Evolutionary conservation across 2,797 vertebrate genomes (phyloP), one percentile per base, ranked within the genome.

Genomic region (Menidia menidia): DNA sequence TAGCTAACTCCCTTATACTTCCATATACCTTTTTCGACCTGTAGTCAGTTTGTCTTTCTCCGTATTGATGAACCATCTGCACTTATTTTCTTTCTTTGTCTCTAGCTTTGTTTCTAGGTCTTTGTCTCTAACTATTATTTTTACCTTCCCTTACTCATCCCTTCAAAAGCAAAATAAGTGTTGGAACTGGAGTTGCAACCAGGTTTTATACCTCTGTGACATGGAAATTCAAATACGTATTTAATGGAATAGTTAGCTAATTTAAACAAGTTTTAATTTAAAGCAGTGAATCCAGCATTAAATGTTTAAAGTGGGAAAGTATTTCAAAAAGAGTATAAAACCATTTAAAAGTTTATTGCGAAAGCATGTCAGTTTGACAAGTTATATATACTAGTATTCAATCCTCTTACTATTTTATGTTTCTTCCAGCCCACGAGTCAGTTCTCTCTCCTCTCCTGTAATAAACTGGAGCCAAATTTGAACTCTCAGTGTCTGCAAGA

Each of bases 401-500:
- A 18, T 45, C 12, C 39, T 58, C 13, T 45, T 19, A 15, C 11
- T 61, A 13, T 33, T 13, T 51, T 14, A 18, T 9, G 10, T 33
- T 65, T 61, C 7, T 32, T 5, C 31, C 33, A 39, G 48, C 32
- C 18, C 44, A 14, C 65, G 52, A 53, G 53, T 62, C 52, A 42
- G 25, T 76, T 68, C 60, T 77, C 44, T 55, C 60, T 66, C 65
- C 64, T 51, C 35, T 60, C 39, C 52, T 19, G n/a, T 56, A 39
- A 58, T 81, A 69, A 80, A 71, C 71, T 56, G 75, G 71, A 58
- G 71, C 74, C 71, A 73, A 44, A 56, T 69, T 75, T 63, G 56
- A 62, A 55, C 71, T 81, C 75, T 50, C 73, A 79, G 14, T 74
- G 76, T 81, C 80, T 80, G 78, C 75, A 71, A 68, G 77, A 80